phyloP scores from a whole-genome alignment of 2,888 invertebrate genomes.

The Drosophila melanosoma region DNA sequence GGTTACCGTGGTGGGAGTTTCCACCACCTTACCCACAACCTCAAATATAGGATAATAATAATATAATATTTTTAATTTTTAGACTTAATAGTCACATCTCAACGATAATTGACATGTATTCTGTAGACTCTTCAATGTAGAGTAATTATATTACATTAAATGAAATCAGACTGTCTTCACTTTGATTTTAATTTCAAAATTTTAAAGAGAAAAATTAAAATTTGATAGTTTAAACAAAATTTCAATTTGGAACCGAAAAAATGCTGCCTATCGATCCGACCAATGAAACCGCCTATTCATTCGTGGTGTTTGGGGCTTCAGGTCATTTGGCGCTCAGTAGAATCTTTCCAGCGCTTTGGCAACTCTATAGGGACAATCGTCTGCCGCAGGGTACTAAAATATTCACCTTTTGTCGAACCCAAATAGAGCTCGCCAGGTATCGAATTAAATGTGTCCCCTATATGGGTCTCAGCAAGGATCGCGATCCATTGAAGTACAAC shows the following conservation, averaged over 20 bases:
- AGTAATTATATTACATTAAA: neutral
- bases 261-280: constrained; percentile 57
- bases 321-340: constrained; percentile 48
- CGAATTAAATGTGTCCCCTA: constrained; percentile 60
- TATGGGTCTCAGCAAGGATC: constrained; percentile 51
- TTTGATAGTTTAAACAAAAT: neutral
- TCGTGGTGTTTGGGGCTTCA: constrained; percentile 68
- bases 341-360: constrained; percentile 64
- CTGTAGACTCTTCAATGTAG: neutral
- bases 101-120: neutral
- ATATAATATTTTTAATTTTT: neutral
- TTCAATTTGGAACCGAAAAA: neutral
- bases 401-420: constrained; percentile 55
- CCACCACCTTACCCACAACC: too few relatives aligned
- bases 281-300: constrained; percentile 61
- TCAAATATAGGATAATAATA: too few relatives aligned
- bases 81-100: neutral
- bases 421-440: constrained; percentile 31
- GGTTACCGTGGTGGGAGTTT: too few relatives aligned
- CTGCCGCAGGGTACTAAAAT: constrained; percentile 60
- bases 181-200: neutral
- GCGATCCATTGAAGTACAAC: constrained; percentile 58
- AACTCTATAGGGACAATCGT: constrained; percentile 62
- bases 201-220: neutral
- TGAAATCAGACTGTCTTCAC: neutral